Conservation (phyloP, 1,140 invertebrate species). For the Pseudomyrmex concolor region DNA sequence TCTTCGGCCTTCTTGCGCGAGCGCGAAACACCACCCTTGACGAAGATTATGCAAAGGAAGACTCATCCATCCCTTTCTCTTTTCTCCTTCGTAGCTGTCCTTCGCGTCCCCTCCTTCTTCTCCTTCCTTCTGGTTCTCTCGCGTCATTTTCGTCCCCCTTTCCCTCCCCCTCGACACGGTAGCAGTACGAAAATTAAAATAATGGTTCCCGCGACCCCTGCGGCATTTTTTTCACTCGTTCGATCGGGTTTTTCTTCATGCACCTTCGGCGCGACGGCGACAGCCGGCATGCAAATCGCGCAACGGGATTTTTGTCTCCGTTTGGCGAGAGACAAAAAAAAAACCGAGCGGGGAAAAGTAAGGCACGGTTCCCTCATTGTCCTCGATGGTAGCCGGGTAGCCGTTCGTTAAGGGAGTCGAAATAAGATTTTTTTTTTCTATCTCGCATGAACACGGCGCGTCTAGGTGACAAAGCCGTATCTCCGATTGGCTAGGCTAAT, state of each 20-base stretch:
- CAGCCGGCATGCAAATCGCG: constrained; percentile 74
- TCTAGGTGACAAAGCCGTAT: constrained; percentile 36
- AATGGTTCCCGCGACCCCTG: constrained; percentile 74
- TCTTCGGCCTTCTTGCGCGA: constrained; percentile 55
- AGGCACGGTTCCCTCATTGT: constrained; percentile 61
- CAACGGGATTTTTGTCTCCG: constrained; percentile 81
- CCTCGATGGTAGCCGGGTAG: constrained; percentile 38
- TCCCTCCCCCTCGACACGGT: constrained; percentile 53
- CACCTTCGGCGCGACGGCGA: constrained; percentile 35
- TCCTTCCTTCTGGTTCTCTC: constrained; percentile 21
- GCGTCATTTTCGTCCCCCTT: constrained; percentile 9
- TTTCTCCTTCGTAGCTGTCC: constrained; percentile 43
- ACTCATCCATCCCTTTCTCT: constrained; percentile 54
- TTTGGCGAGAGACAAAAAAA: constrained; percentile 75
- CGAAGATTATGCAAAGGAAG: constrained; percentile 80
- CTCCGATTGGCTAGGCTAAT: constrained; percentile 74
- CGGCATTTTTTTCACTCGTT: constrained; percentile 61
- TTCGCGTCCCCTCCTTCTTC: constrained; percentile 17
- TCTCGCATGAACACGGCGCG: constrained; percentile 15
- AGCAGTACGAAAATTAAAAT: constrained; percentile 79
- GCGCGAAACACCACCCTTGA: constrained; percentile 74
- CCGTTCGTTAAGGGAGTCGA: constrained; percentile 60
- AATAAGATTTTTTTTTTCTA: constrained; percentile 52
- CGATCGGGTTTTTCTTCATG: constrained; percentile 55
- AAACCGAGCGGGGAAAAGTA: constrained; percentile 56